phyloP scores from a whole-genome alignment of 2,797 vertebrate genomes.

The Tolypeutes matacus region DNA sequence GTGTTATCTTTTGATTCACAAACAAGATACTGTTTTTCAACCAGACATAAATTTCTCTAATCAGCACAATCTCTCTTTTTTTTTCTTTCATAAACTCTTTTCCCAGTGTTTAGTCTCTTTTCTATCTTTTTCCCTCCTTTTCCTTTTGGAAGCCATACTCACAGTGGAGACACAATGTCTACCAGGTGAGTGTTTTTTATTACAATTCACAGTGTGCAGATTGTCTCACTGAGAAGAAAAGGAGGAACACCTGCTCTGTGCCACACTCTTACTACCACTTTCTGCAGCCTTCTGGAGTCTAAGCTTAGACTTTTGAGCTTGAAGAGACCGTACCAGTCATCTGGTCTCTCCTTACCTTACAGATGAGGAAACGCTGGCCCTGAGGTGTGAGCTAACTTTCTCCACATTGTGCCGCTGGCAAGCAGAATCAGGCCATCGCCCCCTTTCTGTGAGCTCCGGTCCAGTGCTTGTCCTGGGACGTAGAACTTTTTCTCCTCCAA shows the following conservation, averaged over 20 bases:
- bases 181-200: background rate
- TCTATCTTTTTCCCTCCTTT: background rate
- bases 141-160: background rate
- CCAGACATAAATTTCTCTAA: background rate
- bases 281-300: background rate
- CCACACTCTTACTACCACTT: background rate
- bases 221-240: background rate
- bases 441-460: background rate
- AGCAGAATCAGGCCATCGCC: accelerated
- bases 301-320: background rate
- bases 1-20: background rate
- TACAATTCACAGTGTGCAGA: background rate
- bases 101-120: background rate
- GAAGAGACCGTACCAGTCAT: background rate
- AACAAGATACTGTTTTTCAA: background rate
- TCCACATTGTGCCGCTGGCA: background rate
- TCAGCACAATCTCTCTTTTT: background rate
- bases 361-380: background rate
- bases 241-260: accelerated
- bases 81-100: background rate
- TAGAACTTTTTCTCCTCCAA: background rate
- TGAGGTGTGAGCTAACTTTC: background rate
- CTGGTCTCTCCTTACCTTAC: background rate
- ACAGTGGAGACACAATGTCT: background rate
- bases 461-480: no score